phyloP scores from a whole-genome alignment of 2,113 vertebrate genomes.

The Ophthalmolycus amberensis region DNA sequence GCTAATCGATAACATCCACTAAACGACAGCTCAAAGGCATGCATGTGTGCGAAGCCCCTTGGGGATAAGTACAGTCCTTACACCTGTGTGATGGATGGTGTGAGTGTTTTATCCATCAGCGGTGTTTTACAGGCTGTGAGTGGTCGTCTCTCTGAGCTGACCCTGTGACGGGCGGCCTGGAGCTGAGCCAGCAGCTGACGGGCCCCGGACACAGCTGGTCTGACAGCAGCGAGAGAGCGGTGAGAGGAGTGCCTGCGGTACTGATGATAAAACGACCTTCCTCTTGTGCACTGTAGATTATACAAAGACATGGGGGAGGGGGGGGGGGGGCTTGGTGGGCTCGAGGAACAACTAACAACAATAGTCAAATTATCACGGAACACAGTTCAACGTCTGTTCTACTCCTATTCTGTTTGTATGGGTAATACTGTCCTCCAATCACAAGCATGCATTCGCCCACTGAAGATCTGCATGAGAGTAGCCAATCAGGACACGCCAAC shows the following conservation, averaged over 20 bases:
- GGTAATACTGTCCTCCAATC: no score
- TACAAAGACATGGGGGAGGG: neutral
- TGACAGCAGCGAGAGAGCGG: conserved; percentile 8
- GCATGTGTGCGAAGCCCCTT: conserved; percentile 19
- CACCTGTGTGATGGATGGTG: conserved; percentile 74
- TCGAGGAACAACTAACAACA: neutral
- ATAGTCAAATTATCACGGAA: no score
- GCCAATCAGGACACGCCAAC: no score
- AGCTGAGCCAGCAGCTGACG: conserved; percentile 60
- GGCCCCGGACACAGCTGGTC: conserved; percentile 49
- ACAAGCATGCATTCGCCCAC: no score
- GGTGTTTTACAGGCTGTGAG: conserved; percentile 73
- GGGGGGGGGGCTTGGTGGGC: neutral
- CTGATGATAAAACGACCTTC: conserved; percentile 31
- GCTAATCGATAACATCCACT: conserved; percentile 74
- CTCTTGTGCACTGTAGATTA: conserved; percentile 3
- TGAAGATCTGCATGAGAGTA: no score
- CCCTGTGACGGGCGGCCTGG: conserved; percentile 65
- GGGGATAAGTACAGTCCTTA: conserved; percentile 63
- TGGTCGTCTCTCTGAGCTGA: conserved; percentile 47
- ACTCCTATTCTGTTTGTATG: no score
- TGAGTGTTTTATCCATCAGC: conserved; percentile 71
- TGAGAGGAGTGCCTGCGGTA: conserved; percentile 21
- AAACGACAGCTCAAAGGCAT: conserved; percentile 52
- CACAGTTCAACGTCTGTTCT: no score